Evolutionary conservation across 2,113 vertebrate species (phyloP), one percentile per base, ranked within the genome.

Genomic region (Mugil cephalus): DNA sequence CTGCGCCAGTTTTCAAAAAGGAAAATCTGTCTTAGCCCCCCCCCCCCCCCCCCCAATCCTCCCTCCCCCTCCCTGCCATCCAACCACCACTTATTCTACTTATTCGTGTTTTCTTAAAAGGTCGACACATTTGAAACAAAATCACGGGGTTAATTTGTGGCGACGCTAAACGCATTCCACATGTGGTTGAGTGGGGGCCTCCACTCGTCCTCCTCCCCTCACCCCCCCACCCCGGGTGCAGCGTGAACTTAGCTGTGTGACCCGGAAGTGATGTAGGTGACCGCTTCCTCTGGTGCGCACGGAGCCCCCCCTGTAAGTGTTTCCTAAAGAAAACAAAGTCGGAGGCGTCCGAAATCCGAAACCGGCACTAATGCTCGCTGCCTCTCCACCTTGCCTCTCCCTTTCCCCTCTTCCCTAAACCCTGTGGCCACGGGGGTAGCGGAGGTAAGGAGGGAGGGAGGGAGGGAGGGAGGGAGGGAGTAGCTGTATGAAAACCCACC

Each of bases 271-370:
- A 87, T 76, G 90, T 79, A 81, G 92, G 85, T 80, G 82, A 91
- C 72, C 61, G 2, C 78, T 88, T 88, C 85, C 90, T 86, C 77
- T 66, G 72, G 69, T 87, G 85, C 76, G 70, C 77, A 68, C 12
- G 64, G 80, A 89, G 79, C 76, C 66, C 45, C 84, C 66, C 45
- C 83, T 77, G 74, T 90, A 86, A 88, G 87, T 85, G 85, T 88
- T 91, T 91, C 88, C 89, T 87, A 84, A 93, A 91, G 87, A 91
- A 93, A 93, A 93, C 90, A 91, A 87, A 30, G 74, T 79, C 51
- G 10, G 77, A 87, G 80, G 85, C 52, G 30, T 61, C 47, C 15
- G 91, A 88, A 93, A 94, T 85, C 83, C 63, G 84, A 94, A 85
- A 87, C 84, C 80, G 46, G 66, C 4, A 54, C 87, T 91, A 91